A percentile compares a stretch with the other conserved stretches of the same genome.
These are phyloP conservation scores for Plectropomus leopardus DNA, from an alignment of 2,113 vertebrate genomes.

Conservation along the genomic window DNA sequence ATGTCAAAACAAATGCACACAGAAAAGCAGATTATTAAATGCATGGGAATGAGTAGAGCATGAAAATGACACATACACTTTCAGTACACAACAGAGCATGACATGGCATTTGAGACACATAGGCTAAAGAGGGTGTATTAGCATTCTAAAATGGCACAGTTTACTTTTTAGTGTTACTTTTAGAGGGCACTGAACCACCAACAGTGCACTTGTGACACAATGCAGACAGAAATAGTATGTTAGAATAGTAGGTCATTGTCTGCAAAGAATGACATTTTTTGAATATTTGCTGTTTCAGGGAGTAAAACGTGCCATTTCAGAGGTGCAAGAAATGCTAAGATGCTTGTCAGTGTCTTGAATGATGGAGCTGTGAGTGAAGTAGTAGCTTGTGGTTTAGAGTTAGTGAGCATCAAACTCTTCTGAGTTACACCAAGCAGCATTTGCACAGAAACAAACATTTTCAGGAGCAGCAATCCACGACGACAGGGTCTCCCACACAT, in stretches of 20 bases:
- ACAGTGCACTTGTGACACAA: background rate
- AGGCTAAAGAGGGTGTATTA: background rate
- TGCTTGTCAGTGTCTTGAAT: background rate
- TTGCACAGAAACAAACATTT: conserved; percentile 5
- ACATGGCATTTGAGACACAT: conserved; percentile 27
- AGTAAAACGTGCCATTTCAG: conserved; percentile 12
- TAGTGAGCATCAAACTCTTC: conserved; percentile 13
- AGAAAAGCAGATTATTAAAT: conserved; percentile 62
- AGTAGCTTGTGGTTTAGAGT: background rate
- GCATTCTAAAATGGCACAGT: conserved; percentile 21
- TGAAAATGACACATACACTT: conserved; percentile 27
- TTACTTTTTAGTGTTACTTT: background rate
- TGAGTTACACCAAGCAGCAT: conserved; percentile 36
- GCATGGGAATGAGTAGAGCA: conserved; percentile 55
- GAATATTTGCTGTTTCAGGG: background rate
- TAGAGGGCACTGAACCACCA: background rate
- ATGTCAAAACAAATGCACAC: conserved; percentile 68
- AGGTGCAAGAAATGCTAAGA: background rate
- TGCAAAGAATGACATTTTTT: background rate
- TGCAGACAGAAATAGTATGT: background rate
- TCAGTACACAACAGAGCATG: conserved; percentile 29
- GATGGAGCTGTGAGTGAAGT: conserved; percentile 2
- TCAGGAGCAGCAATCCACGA: background rate
- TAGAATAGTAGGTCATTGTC: background rate
- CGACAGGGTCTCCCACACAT: too few relatives aligned